phyloP scores from a whole-genome alignment of 2,113 vertebrate species.

The Oncorhynchus masou region DNA sequence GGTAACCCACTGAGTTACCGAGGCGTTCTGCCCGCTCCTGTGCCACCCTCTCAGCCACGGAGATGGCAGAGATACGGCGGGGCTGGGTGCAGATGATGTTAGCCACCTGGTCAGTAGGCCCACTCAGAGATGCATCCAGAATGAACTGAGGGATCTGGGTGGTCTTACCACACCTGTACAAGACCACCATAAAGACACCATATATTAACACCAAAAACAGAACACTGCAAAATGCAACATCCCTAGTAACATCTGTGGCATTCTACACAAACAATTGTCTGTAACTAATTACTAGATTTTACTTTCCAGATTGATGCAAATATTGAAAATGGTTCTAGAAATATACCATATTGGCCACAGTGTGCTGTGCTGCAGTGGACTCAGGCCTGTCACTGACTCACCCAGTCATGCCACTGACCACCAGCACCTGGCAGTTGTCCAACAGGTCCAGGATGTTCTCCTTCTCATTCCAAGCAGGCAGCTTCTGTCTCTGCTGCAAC shows the following conservation, averaged over 20 bases:
- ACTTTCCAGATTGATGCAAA: too few species aligned
- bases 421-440: slow-evolving; percentile 83
- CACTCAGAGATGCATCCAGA: slow-evolving; percentile 83
- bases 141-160: slow-evolving; percentile 98
- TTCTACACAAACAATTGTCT: too few species aligned
- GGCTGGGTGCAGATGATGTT: slow-evolving; percentile 97
- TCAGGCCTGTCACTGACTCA: slow-evolving; percentile 59
- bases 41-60: slow-evolving; percentile 91
- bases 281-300: too few species aligned
- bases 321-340: too few species aligned
- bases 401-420: slow-evolving; percentile 98
- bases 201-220: background rate
- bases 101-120: slow-evolving; percentile 74
- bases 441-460: slow-evolving; percentile 81
- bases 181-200: slow-evolving; percentile 20
- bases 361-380: background rate
- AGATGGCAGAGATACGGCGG: slow-evolving; percentile 93
- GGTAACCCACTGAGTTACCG: slow-evolving; percentile 91
- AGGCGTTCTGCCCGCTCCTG: slow-evolving; percentile 88
- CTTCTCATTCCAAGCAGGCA: slow-evolving; percentile 90
- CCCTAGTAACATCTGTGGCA: background rate
- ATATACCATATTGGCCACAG: background rate
- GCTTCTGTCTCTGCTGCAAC: slow-evolving; percentile 87
- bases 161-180: slow-evolving; percentile 92
- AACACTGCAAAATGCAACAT: background rate